Base-by-base conservation (phyloP, 2,888 invertebrate species). In the Ochropacha duplaris region DNA sequence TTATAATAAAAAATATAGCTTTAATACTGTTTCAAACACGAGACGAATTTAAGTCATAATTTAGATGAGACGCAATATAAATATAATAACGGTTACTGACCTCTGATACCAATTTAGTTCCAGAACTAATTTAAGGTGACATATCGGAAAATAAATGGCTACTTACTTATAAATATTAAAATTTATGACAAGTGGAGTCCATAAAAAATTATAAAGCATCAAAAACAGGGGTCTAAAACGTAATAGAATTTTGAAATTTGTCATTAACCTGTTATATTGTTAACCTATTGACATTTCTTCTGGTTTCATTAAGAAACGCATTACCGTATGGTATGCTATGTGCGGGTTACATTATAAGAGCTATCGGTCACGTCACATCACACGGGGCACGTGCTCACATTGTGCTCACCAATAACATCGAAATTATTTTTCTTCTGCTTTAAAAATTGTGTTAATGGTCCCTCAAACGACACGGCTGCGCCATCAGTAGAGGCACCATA, bases 361-460 rank as follows among this genome's bases (percentile, higher is more conserved):
- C n/a, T 31, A 28, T 19, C 39, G 28, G 26, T 12, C 50, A 61
- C n/a, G n/a, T n/a, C n/a, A n/a, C n/a, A n/a, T n/a, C n/a, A n/a
- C 54, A 50, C 49, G 19, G 19, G 65, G 64, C 71, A 64, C 69
- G 76, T 64, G 73, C 64, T 59, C 22, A 61, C 56, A 69, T 63
- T 68, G 76, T 64, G 73, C 64, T 59, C 22, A 61, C 56, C 36
- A 36, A n/a, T 36, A 54, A 57, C 65, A 66, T 64, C 57, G 60
- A 60, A 65, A 66, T 60, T 57, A 64, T 62, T 63, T 63, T 65
- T 59, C 59, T 34, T 57, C 56, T 61, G 56, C 63, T 55, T 50
- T 52, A 55, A 60, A 72, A 75, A 69, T 62, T 61, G 75, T 74
- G 75, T 70, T 74, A 76, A 74, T 72, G 58, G 61, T 57, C 57